Base-by-base conservation (phyloP, 2,113 vertebrate genomes). In the Pituophis catenifer region DNA sequence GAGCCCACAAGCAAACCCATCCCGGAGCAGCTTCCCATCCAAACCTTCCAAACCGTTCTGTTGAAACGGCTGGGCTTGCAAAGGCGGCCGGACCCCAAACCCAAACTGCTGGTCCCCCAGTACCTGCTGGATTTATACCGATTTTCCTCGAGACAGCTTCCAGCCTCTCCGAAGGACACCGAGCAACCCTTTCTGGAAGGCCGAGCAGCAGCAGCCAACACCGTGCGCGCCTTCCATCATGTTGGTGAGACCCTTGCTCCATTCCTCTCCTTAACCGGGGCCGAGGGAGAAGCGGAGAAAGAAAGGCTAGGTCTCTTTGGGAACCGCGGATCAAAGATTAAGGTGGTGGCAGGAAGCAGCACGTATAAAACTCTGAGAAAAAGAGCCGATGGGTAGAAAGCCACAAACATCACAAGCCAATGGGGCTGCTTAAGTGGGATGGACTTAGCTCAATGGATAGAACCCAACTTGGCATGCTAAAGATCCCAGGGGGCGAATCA, bases 81-180 rank as follows among this genome's bases (percentile, higher is more conserved):
- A 95, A 97, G 97, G 17, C 97, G 96, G 58, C 98, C 98, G 0
- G 93, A 97, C 15, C 98, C 98, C n/a, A 94, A 93, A 86, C 95
- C 97, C 0, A 98, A 97, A 1, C 96, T 96, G 0, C 93, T 94
- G 0, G 96, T 98, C 8, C 98, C 98, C 5, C 97, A 94, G 70
- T 98, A 98, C 96, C 96, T 98, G 65, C 91, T 98, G 93, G 97
- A 98, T 96, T 95, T 98, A 57, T 98, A 98, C 93, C 97, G 96
- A 85, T 98, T 98, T 95, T 98, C 98, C 95, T 97, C 97, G 90
- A 96, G 98, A 94, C 97, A 97, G 96, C 98, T 96, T 95, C 98
- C 98, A 90, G 96, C 98, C 7, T 97, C 98, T 3, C 94, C 98
- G 89, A 96, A 97, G 92, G 98, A 98, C 91, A 96, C 96, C 0